Evolutionary conservation across 2,797 vertebrate species (phyloP).

Genomic region (Myoxocephalus aenaeus): DNA sequence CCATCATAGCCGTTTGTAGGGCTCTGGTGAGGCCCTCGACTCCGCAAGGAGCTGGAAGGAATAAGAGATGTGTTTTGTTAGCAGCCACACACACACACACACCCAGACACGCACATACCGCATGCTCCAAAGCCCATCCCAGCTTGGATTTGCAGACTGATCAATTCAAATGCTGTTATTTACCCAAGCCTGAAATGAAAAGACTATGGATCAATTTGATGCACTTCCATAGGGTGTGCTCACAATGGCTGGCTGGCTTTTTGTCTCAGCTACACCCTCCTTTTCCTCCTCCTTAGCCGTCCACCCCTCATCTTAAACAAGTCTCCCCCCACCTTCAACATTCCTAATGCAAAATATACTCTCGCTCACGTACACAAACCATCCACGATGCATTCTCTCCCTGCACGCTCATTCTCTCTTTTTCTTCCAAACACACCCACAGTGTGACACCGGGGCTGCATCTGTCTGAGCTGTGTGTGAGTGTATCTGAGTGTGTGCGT

Average conservation of each 20-base stretch:
- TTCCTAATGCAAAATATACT: slow-evolving; percentile 67
- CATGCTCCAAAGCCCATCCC: slow-evolving; percentile 62
- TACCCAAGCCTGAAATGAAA: slow-evolving; percentile 89
- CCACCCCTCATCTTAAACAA: slow-evolving; percentile 57
- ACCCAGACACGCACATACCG: slow-evolving; percentile 5
- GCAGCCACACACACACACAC: slow-evolving; percentile 22
- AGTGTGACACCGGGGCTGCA: slow-evolving; percentile 74
- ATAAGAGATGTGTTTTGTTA: slow-evolving; percentile 75
- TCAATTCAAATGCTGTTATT: slow-evolving; percentile 90
- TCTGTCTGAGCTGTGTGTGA: slow-evolving; percentile 59
- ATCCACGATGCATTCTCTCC: slow-evolving; percentile 51
- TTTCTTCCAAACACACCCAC: slow-evolving; percentile 66
- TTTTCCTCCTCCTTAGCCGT: slow-evolving; percentile 39
- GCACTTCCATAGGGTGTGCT: slow-evolving; percentile 82
- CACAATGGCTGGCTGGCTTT: slow-evolving; percentile 70
- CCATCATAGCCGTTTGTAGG: slow-evolving; percentile 76
- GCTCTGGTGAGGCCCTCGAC: slow-evolving; percentile 73
- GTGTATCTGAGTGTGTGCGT: slow-evolving; percentile 37
- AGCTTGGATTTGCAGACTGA: slow-evolving; percentile 83
- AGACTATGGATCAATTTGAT: slow-evolving; percentile 86
- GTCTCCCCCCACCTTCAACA: slow-evolving; percentile 30
- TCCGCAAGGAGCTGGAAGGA: slow-evolving; percentile 70
- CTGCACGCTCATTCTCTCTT: slow-evolving; percentile 41
- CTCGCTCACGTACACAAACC: slow-evolving; percentile 58
- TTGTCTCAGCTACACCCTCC: slow-evolving; percentile 55